Conservation (phyloP, 1,140 invertebrate species). For the Seison nebaliae region DNA sequence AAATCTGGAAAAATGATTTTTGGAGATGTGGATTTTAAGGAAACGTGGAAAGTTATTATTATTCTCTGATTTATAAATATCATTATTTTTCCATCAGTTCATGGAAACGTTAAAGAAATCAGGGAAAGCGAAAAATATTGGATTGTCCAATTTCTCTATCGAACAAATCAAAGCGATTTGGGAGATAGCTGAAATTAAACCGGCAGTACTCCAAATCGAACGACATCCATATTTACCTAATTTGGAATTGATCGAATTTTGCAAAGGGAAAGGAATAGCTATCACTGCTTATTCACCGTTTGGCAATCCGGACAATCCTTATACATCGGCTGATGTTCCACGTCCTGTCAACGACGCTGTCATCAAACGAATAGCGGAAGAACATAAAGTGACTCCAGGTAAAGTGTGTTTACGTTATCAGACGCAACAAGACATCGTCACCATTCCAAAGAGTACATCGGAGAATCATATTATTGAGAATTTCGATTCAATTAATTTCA, state of each 20-base stretch:
- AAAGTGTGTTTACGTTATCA: conserved; percentile 7
- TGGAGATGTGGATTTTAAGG: conserved; percentile 9
- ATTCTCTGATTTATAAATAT: conserved; percentile 14
- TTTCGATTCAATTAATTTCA: conserved; percentile 6
- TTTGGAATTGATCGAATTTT: conserved; percentile 19
- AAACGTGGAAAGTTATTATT: conserved; percentile 16
- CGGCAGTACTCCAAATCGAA: conserved; percentile 29
- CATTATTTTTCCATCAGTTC: not conserved
- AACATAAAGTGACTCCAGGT: conserved; percentile 6
- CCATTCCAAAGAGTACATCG: conserved; percentile 11
- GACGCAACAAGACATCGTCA: conserved; percentile 3
- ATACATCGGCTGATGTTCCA: conserved; percentile 4
- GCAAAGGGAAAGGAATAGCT: conserved; percentile 20
- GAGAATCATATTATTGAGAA: conserved; percentile 2
- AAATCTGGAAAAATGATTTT: conserved; percentile 19
- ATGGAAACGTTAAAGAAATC: conserved; percentile 10
- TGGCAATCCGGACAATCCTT: conserved; percentile 7
- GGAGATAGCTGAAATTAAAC: conserved; percentile 19
- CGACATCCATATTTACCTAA: conserved; percentile 29
- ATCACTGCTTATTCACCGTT: conserved; percentile 10
- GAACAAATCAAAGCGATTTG: conserved; percentile 21
- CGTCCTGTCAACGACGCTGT: conserved; percentile 5
- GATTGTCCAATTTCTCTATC: conserved; percentile 25
- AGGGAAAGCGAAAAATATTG: conserved; percentile 19
- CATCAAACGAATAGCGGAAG: conserved; percentile 1